A percentile compares a stretch with the other conserved stretches of the same genome.
Evolutionary conservation across 2,888 invertebrate genomes (phyloP).

Genomic region (Drosophila anomelani): DNA sequence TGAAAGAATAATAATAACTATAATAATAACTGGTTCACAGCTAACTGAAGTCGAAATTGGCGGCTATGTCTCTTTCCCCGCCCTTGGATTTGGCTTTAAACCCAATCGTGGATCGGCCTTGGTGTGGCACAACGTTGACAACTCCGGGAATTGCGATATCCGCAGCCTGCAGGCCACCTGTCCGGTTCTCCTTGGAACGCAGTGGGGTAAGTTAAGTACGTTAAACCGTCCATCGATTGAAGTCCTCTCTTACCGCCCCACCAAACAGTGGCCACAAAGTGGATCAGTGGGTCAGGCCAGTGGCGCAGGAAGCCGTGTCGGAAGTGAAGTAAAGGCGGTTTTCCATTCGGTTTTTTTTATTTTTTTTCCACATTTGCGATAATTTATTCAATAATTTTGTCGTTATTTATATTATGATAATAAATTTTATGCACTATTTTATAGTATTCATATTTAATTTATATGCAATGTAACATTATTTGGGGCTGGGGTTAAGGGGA

Average conservation of each 20-base stretch:
- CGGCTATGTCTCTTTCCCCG: constrained; percentile 47
- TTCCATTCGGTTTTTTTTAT: constrained; percentile 31
- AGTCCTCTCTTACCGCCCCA: constrained; percentile 2
- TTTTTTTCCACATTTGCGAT: constrained; percentile 58
- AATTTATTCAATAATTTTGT: constrained; percentile 78
- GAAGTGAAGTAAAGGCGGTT: constrained; percentile 10
- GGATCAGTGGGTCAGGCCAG: constrained; percentile 35
- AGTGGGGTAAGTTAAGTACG: constrained; percentile 47
- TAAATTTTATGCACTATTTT: constrained; percentile 78
- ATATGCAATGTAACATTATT: constrained; percentile 77
- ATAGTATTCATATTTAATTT: constrained; percentile 78
- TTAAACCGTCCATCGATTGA: constrained; percentile 3
- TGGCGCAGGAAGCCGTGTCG: constrained; percentile 36
- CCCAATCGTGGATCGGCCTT: constrained; percentile 40
- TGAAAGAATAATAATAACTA: background rate
- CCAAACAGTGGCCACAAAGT: constrained; percentile 50
- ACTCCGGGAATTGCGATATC: constrained; percentile 32
- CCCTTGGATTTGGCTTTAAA: constrained; percentile 29
- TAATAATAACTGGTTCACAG: constrained; percentile 42
- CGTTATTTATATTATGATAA: constrained; percentile 68
- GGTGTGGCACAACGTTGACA: constrained; percentile 42
- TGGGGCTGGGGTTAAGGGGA: constrained; percentile 15
- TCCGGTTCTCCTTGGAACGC: constrained; percentile 52
- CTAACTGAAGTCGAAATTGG: constrained; percentile 44
- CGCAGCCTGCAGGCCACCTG: constrained; percentile 47